These are phyloP conservation scores for Prenolepis imparis DNA, from an alignment of 2,888 invertebrate genomes.

Conservation along the genomic window DNA sequence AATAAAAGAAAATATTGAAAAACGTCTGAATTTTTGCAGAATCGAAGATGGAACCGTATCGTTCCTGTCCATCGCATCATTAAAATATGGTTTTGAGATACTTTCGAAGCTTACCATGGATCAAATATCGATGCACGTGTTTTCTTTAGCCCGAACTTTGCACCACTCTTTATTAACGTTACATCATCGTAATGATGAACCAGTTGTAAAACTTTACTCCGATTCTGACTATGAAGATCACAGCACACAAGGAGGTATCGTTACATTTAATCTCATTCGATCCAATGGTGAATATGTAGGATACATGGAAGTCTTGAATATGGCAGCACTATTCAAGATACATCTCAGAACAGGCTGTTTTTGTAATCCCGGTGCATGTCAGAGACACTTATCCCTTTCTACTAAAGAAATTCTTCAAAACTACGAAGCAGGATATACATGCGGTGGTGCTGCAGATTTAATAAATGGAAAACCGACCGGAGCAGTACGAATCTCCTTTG, in stretches of 20 bases:
- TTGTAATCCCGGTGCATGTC: conserved; percentile 98
- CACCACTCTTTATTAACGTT: conserved; percentile 89
- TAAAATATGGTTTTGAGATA: conserved; percentile 94
- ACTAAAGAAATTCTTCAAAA: conserved; percentile 91
- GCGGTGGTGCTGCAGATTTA: conserved; percentile 95
- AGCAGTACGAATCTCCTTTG: conserved; percentile 96
- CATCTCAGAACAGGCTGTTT: conserved; percentile 97
- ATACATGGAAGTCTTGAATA: conserved; percentile 95
- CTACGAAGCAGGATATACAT: conserved; percentile 95
- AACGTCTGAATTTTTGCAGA: conserved; percentile 86
- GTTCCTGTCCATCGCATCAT: conserved; percentile 93
- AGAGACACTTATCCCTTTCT: conserved; percentile 91
- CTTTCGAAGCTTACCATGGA: conserved; percentile 89
- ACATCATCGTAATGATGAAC: conserved; percentile 91
- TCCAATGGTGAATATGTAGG: conserved; percentile 94
- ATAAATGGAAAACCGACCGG: conserved; percentile 96
- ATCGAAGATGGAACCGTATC: conserved; percentile 98
- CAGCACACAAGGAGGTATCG: conserved; percentile 92
- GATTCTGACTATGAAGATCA: conserved; percentile 90
- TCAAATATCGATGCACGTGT: conserved; percentile 91
- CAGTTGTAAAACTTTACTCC: conserved; percentile 91
- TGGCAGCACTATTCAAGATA: conserved; percentile 95
- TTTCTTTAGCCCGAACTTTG: conserved; percentile 91
- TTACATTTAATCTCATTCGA: conserved; percentile 95
- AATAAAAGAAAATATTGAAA: conserved; percentile 14